These are phyloP conservation scores for Colletes latitarsis DNA, from an alignment of 1,140 invertebrate genomes.

Conservation along the genomic window DNA sequence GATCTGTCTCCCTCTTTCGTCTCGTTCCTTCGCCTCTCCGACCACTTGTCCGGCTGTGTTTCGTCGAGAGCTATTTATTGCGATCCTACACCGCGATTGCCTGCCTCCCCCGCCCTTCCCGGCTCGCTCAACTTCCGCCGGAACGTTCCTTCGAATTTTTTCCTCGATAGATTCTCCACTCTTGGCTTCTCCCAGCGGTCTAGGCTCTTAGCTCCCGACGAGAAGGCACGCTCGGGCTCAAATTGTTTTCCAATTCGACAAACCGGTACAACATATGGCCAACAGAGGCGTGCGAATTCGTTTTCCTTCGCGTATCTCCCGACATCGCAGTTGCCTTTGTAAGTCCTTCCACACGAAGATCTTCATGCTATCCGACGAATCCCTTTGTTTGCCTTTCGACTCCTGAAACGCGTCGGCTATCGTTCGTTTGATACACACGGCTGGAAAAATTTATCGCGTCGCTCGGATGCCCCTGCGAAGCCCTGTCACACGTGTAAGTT, in stretches of 20 bases:
- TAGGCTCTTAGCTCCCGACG: slow-evolving; percentile 1
- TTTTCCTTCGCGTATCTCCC: slow-evolving; percentile 9
- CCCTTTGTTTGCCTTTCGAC: slow-evolving; percentile 6
- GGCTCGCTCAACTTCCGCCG: slow-evolving; percentile 26
- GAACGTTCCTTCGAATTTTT: slow-evolving; percentile 35
- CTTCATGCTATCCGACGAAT: neutral
- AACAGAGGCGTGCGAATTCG: slow-evolving; percentile 31
- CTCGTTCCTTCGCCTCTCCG: neutral
- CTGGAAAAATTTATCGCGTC: too few species aligned
- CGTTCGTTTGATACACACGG: too few species aligned
- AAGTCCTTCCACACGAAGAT: neutral
- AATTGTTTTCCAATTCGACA: slow-evolving; percentile 67
- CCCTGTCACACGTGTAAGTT: too few species aligned
- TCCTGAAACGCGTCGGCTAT: neutral
- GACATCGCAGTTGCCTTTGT: neutral
- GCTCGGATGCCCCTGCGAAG: too few species aligned
- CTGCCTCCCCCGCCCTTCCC: neutral
- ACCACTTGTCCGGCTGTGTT: slow-evolving; percentile 46
- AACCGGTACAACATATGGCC: slow-evolving; percentile 37
- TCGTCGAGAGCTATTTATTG: slow-evolving; percentile 57
- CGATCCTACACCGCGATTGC: slow-evolving; percentile 53
- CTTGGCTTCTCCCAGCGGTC: neutral
- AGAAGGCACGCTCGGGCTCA: slow-evolving; percentile 16
- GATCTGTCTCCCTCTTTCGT: neutral
- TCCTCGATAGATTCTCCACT: neutral